Base-by-base conservation (phyloP, 2,888 invertebrate genomes). In the Lacanobia wlatinum region DNA sequence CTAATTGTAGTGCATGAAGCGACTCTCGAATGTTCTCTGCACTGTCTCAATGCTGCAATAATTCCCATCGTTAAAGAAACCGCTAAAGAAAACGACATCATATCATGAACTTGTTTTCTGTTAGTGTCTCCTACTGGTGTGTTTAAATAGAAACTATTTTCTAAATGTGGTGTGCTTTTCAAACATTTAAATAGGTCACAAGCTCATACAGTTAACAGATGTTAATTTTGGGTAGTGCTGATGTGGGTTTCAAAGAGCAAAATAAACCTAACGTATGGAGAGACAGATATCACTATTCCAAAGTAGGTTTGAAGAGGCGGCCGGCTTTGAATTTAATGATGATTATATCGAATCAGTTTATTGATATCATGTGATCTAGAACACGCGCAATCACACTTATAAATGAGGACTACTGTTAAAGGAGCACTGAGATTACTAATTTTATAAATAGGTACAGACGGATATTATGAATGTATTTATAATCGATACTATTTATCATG, bases 11-110 rank as follows among this genome's bases (percentile, higher is more conserved):
- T 84, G 80, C 85, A 86, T 83, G 80, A 83, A 71, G 80, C 84
- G 80, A 80, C 88, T 88, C 87, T 88, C 87, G 84, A 84, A 83
- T 80, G 81, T 87, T 89, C 88, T 83, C 84, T 80, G 80, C 83
- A 86, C 86, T 85, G 87, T 88, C 80, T 88, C 88, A 87, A 87
- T 89, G 89, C 86, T 87, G 84, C 80, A 85, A 84, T 75, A 73
- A 80, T 92, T 93, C 93, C 90, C 92, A 93, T 88, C 88, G 87
- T 90, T 90, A 90, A 81, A 81, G 83, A 84, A 84, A 84, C 83
- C 74, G 68, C 80, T 73, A 79, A 81, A 87, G 83, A 84, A 80
- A 84, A 84, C 76, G 63, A 70, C 74, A 82, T 76, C 73, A 78
- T 77, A 78, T 70, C 73, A 73, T 76, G 66, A 70, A 80, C 73